phyloP scores from a whole-genome alignment of 2,888 invertebrate genomes.

The Tipula unca region DNA sequence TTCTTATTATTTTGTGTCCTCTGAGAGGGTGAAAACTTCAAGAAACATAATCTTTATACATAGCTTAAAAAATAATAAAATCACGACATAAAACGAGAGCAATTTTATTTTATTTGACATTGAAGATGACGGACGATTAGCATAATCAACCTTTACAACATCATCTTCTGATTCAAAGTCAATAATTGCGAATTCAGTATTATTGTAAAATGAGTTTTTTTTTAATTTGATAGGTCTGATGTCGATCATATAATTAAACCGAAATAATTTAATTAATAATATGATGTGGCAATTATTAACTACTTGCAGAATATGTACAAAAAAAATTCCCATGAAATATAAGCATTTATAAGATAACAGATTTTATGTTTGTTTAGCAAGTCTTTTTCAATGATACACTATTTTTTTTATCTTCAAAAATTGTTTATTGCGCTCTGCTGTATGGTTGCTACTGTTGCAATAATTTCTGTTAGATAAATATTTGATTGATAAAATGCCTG shows the following conservation, averaged over 20 bases:
- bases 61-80: not conserved
- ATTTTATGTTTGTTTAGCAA: not conserved
- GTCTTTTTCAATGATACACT: not conserved
- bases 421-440: not conserved
- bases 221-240: not conserved
- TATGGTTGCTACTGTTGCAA: not conserved
- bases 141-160: not conserved
- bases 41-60: not conserved
- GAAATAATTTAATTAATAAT: not conserved
- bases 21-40: not conserved
- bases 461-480: not conserved
- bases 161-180: not conserved
- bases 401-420: not conserved
- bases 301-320: not conserved
- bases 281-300: not conserved
- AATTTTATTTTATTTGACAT: not conserved
- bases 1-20: not conserved
- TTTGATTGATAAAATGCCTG: not conserved
- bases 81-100: not conserved
- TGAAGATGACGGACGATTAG: not conserved
- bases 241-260: not conserved
- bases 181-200: not conserved
- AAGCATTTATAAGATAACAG: not conserved
- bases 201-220: not conserved
- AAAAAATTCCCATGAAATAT: not conserved